Evolutionary conservation across 1,140 invertebrate species (phyloP), one percentile per base, ranked within the genome.

Genomic region (Nautilus pompilius): DNA sequence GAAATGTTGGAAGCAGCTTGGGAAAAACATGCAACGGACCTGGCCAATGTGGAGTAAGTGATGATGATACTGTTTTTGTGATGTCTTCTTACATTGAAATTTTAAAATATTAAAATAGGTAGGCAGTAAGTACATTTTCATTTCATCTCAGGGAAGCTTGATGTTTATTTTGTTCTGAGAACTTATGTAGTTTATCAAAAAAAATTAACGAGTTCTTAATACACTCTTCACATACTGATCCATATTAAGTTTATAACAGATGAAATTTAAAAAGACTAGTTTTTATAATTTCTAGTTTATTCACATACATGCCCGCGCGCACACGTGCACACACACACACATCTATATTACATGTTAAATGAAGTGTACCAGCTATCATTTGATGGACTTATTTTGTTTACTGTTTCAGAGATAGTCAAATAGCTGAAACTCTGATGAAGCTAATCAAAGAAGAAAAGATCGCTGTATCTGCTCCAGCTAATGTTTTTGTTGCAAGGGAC

Each of bases 1-100:
- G 95, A 98, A 83, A 99, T 99, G 97, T 78, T 99, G 66, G 92
- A 96, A 69, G 80, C 87, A 61, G 87, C 87, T 46, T 99, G 96
- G 96, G 97, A 99, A 84, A 79, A 74, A 24, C 88, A 93, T 72
- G 95, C 95, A 6, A 96, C 94, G 0, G 84, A 89, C 72, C 58
- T 81, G 28, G 79, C 70, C 45, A 82, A 81, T 75, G 70, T 71
- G 10, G 67, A 55, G 80, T 82, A 62, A 67, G 58, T 66, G 58
- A n/a, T 57, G 36, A 17, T 64, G 60, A 59, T 15, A 8, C 41
- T 34, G 5, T 33, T 22, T 24, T 46, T 41, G 26, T 32, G 28
- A 4, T 10, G 13, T 32, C 8, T 32, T 57, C 32, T 32, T 24
- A 15, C 24, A 57, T 32, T 10, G 6, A 32, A 57, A 15, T 10